Base-by-base conservation (phyloP, 2,888 invertebrate species). In the Fragum sueziense region DNA sequence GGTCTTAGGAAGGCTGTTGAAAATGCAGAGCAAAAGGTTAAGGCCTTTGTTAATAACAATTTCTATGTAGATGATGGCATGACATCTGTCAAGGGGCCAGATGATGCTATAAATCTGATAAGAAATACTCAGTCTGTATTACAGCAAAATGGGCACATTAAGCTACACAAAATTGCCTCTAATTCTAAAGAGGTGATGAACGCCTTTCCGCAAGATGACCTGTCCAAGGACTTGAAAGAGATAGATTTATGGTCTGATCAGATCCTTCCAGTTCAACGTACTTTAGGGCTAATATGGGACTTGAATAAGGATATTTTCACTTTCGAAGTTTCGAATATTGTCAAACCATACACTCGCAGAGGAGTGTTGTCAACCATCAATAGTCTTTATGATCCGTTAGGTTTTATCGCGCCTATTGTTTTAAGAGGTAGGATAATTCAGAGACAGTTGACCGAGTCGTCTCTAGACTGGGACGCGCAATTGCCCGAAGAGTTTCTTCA, bases 321-420 rank as follows among this genome's bases (percentile, higher is more conserved):
- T 2, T 83, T 81, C 59, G 57, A 80, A 14, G 54, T 80, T 22
- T 59, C 70, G 2, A 6, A 69, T 0, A 62, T 70, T 20, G 41
- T 68, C 9, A 83, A 77, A 34, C 78, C 80, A 20, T 77, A 59
- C 59, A 86, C 81, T 0, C 70, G 80, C 27, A 68, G 83, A n/a
- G 86, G 86, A 29, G 33, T 86, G 14, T 41, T 87, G 25, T 86
- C 86, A 9, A 76, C 77, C 7, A 52, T 86, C 9, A 84, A 86
- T 67, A 82, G 84, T 57, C 33, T 84, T 14, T 86, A 72, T 69
- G 86, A 87, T 72, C 85, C 86, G 6, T n/a, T 84, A 0, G 85
- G 86, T 22, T 82, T 87, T 37, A 72, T 80, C 11, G 75, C 82
- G 3, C 86, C 84, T 2, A 69, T 87, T 9, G 71, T 71, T 9